Evolutionary conservation across 2,888 invertebrate genomes (phyloP), one percentile per base, ranked within the genome.

Genomic region (Hemaris fuciformis): DNA sequence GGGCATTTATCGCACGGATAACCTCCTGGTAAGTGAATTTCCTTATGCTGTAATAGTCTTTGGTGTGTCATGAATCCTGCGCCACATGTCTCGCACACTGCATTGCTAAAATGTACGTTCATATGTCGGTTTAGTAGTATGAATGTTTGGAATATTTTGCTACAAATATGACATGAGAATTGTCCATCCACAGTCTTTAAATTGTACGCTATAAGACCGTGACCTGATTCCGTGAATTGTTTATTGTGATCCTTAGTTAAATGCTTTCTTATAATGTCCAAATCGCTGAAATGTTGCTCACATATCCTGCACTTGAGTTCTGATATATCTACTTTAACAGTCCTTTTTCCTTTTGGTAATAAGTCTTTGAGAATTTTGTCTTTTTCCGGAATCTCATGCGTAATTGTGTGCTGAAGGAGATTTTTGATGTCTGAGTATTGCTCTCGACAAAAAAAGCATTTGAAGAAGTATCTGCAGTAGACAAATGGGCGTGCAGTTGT

Each of bases 41-140:
- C 85, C 68, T 85, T 85, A 57, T 89, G 89, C 63, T 87, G 85
- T 59, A 85, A 71, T 10, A 89, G 59, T 0, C 89, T 68, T 58
- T 86, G 86, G 60, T 87, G 80, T 0, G 87, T 85, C 83, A 88
- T 83, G 48, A 89, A 89, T 0, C 85, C 84, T 1, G 85, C 80
- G 0, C 87, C 89, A 38, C 89, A 89, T 0, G 84, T 82, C 20
- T 89, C 88, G 57, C 89, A 90, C 0, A 89, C 84, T 0, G 84
- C 87, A 20, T 88, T 89, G 42, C 80, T 85, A 10, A 88, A 89
- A 74, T 90, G 89, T 0, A 84, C 85, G 41, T 89, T 89, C 87
- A 89, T 88, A 64, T 90, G 90, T 1, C 87, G 71, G 66, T 88
- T 88, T n/a, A 89, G 60, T 0, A 87, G 75, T 8, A 86, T 84